These are phyloP conservation scores for Alethe castanea DNA, from an alignment of 2,113 vertebrate species.

Conservation along the genomic window DNA sequence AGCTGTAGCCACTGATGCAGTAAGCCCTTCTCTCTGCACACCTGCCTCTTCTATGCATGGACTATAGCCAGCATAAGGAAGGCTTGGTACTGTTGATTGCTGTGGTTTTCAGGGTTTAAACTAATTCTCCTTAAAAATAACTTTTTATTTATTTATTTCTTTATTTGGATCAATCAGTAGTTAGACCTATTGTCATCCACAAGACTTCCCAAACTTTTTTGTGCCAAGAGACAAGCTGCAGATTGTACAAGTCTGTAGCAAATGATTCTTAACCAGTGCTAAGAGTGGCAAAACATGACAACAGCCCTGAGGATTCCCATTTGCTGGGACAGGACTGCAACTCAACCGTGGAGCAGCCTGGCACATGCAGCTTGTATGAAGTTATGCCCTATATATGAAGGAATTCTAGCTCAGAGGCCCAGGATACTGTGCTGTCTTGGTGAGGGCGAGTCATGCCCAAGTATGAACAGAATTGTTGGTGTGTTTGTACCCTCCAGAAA, in stretches of 20 bases:
- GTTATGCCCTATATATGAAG: rapidly evolving
- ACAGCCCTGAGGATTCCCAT: not conserved
- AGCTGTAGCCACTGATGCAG: not conserved
- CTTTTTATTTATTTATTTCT: not conserved
- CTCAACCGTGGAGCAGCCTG: rapidly evolving
- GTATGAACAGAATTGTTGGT: not conserved
- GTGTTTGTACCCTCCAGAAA: not conserved
- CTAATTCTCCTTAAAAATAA: not conserved
- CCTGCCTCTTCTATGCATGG: not conserved
- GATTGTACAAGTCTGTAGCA: not conserved
- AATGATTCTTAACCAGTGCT: not conserved
- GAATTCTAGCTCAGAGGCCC: not conserved
- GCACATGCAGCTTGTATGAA: not conserved
- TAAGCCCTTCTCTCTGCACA: not conserved
- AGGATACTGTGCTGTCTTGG: too few relatives aligned
- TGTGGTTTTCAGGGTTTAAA: not conserved
- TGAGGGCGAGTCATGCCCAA: rapidly evolving
- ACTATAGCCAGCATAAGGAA: not conserved
- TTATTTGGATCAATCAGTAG: not conserved
- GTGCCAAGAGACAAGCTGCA: not conserved
- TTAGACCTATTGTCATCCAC: not conserved
- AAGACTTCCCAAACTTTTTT: not conserved
- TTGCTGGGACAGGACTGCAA: rapidly evolving
- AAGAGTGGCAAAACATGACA: not conserved
- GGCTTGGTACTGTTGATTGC: not conserved